A percentile compares a stretch with the other conserved stretches of the same genome.
These are phyloP conservation scores for Sepiola atlantica DNA, from an alignment of 2,888 invertebrate genomes.

Conservation along the genomic window DNA sequence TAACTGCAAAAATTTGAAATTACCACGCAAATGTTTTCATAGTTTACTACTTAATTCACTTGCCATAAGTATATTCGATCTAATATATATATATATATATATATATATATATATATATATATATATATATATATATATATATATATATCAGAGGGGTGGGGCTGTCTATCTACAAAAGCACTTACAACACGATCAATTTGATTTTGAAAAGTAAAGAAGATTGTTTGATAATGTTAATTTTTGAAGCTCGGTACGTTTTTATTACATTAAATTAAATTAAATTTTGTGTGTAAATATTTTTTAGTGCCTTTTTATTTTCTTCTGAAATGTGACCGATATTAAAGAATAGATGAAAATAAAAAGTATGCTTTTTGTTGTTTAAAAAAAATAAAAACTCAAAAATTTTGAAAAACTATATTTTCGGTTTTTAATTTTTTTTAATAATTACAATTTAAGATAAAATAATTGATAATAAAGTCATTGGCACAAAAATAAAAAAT, in stretches of 20 bases:
- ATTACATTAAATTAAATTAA: neutral
- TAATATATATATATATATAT: no score
- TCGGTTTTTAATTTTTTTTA: neutral
- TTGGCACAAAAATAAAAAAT: neutral
- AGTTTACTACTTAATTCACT: no score
- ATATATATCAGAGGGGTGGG: neutral
- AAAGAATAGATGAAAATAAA: neutral
- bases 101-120: no score
- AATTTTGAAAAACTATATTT: neutral
- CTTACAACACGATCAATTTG: neutral
- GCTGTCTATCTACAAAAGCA: neutral
- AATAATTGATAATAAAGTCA: neutral
- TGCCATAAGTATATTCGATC: no score
- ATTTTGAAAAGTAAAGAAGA: no score
- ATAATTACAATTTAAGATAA: neutral
- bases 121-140: no score
- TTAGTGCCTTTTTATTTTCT: neutral
- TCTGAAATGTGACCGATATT: neutral
- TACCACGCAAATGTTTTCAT: no score
- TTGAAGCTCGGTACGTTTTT: no score
- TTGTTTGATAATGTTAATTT: no score
- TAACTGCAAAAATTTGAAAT: no score
- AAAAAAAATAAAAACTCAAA: accelerated
- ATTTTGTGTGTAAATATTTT: neutral
- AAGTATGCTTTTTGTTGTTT: neutral